These are phyloP conservation scores for Pyrrhura leucotis DNA, from an alignment of 2,797 vertebrate genomes.

Conservation along the genomic window DNA sequence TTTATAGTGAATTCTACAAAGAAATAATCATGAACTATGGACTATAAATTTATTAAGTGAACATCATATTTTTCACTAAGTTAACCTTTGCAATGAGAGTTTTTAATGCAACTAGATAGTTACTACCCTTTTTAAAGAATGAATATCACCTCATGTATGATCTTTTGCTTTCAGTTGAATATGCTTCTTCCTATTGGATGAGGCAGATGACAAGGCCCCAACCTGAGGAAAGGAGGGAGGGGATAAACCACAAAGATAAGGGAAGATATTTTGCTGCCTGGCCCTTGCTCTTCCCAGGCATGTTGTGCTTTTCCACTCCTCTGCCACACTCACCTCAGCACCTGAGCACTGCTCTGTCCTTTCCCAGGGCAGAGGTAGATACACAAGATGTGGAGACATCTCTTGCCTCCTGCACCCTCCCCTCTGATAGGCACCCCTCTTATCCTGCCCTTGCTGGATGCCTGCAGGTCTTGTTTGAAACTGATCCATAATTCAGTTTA, in stretches of 20 bases:
- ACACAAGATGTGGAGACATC: neutral
- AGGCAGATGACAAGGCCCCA: neutral
- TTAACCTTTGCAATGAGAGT: neutral
- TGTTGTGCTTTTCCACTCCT: fast-evolving
- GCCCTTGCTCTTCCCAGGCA: fast-evolving
- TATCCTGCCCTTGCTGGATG: neutral
- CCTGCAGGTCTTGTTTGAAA: neutral
- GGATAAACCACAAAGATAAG: neutral
- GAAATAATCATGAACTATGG: neutral
- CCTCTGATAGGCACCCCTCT: fast-evolving
- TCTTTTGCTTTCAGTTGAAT: neutral
- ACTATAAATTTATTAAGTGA: neutral
- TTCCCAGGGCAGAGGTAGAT: neutral
- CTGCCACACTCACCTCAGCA: neutral
- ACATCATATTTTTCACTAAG: neutral
- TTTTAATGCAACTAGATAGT: neutral
- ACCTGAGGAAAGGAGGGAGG: neutral
- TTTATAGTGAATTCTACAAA: neutral
- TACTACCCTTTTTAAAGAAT: neutral
- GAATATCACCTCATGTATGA: neutral
- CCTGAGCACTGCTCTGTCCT: neutral
- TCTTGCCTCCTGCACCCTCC: neutral
- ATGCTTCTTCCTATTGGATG: neutral
- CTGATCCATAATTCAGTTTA: neutral
- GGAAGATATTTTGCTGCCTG: neutral